These are phyloP conservation scores for Melanostoma mellinum DNA, from an alignment of 2,888 invertebrate species.

Conservation along the genomic window DNA sequence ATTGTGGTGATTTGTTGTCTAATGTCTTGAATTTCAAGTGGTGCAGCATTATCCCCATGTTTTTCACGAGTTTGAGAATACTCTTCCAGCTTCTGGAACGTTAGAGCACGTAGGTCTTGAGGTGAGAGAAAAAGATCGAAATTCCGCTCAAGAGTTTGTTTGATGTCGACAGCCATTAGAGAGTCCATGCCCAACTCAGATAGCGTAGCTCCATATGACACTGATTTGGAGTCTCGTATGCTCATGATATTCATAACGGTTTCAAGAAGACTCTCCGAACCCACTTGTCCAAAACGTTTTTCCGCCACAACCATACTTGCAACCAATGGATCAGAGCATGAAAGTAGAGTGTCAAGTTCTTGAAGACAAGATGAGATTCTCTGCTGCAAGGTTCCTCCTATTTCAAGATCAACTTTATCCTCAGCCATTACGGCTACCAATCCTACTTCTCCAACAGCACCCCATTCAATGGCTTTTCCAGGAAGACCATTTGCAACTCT, in stretches of 20 bases:
- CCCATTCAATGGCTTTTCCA: conserved; percentile 95
- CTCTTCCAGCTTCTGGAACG: conserved; percentile 84
- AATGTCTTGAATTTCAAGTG: conserved; percentile 77
- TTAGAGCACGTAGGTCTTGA: conserved; percentile 92
- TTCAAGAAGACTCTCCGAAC: conserved; percentile 87
- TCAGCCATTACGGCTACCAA: conserved; percentile 90
- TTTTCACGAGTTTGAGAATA: conserved; percentile 75
- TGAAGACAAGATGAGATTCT: conserved; percentile 91
- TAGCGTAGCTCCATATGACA: conserved; percentile 88
- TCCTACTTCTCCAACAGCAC: conserved; percentile 94
- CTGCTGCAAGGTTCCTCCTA: conserved; percentile 93
- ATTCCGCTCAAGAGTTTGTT: conserved; percentile 94
- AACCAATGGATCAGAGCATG: conserved; percentile 87
- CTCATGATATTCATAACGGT: conserved; percentile 88
- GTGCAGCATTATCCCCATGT: conserved; percentile 75
- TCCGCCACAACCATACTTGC: conserved; percentile 94
- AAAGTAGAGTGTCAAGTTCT: conserved; percentile 88
- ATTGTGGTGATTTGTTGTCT: conserved; percentile 84
- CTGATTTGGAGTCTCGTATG: conserved; percentile 87
- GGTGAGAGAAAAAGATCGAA: conserved; percentile 93
- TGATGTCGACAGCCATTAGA: conserved; percentile 98
- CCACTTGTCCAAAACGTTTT: conserved; percentile 85
- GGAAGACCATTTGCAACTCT: conserved; percentile 88
- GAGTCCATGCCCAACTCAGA: conserved; percentile 98
- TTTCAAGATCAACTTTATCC: conserved; percentile 87